Conservation (phyloP, 2,797 vertebrate genomes). For the Malacoctenus gilli region DNA sequence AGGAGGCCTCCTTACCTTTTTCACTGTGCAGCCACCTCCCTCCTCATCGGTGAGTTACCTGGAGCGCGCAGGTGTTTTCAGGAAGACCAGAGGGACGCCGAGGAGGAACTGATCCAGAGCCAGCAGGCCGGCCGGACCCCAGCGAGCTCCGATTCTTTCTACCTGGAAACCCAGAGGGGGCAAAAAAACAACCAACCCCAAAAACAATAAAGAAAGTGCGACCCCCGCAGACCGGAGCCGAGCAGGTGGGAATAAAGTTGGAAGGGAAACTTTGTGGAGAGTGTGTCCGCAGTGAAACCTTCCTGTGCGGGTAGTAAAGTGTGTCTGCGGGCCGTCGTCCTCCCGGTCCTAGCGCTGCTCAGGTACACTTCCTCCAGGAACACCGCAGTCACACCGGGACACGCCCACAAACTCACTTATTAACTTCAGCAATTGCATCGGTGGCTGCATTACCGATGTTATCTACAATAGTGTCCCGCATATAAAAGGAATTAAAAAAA, state of each 20-base stretch:
- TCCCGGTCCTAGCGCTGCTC: slow-evolving; percentile 67
- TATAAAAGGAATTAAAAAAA: too few relatives aligned
- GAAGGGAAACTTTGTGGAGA: slow-evolving; percentile 67
- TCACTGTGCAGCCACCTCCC: slow-evolving; percentile 64
- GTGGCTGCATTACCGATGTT: too few relatives aligned
- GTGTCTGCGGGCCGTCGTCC: neutral
- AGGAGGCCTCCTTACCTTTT: slow-evolving; percentile 71
- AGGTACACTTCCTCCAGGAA: slow-evolving; percentile 4
- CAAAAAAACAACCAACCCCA: too few relatives aligned
- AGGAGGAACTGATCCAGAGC: too few relatives aligned
- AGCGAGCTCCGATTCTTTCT: too few relatives aligned
- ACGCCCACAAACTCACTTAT: neutral
- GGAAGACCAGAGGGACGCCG: slow-evolving; percentile 30
- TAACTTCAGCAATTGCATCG: too few relatives aligned
- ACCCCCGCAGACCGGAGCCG: too few relatives aligned
- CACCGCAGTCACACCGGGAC: neutral
- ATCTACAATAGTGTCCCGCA: too few relatives aligned
- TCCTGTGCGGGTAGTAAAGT: slow-evolving; percentile 33
- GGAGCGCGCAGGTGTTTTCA: slow-evolving; percentile 75
- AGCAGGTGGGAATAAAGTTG: too few relatives aligned
- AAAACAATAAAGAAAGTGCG: too few relatives aligned
- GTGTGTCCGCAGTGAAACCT: slow-evolving; percentile 35
- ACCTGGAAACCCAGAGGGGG: too few relatives aligned
- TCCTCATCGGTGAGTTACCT: slow-evolving; percentile 71
- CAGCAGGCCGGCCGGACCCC: too few relatives aligned